Base-by-base conservation (phyloP, 2,888 invertebrate species). In the Globia sparganii region DNA sequence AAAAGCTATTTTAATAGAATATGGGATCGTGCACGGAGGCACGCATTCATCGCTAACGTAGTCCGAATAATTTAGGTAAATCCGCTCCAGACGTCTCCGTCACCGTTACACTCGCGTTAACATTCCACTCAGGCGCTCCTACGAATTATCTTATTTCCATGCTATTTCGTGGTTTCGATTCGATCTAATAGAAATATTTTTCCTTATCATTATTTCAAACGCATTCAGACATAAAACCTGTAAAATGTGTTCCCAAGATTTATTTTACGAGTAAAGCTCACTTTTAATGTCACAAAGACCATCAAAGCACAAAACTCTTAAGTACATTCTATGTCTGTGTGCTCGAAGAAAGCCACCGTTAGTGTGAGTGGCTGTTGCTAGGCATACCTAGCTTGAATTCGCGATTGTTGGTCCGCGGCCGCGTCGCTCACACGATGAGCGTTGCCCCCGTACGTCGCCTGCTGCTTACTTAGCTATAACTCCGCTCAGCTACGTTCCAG, bases 391-490 rank as follows among this genome's bases (percentile, higher is more conserved):
- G 92, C 93, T 92, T 94, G 95, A 93, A 95, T 95, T 96, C 93
- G 96, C 96, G 94, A 95, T 95, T 95, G 96, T 95, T 94, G 92
- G 91, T 88, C 89, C 91, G 91, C 92, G 94, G 93, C 91, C 94
- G 93, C 94, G 92, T 90, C 94, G 95, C 95, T 96, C 96, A 96
- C 96, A 96, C 96, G 96, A 94, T 95, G 96, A 95, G 91, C 96
- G 93, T 96, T 96, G 96, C 96, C 96, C 96, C 93, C 95, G 92
- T 89, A 89, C 88, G 89, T 80, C 86, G 90, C 88, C 88, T 86
- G 85, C 85, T 83, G 87, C 86, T 87, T 81, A 86, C 87, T 81
- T 88, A 87, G 86, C 87, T 89, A 87, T 86, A 87, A 73, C 84
- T 86, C 81, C 86, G 84, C 82, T 83, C 84, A 84, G 83, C 81